Base-by-base conservation (phyloP, 2,888 invertebrate genomes). In the Eupithecia abbreviata region DNA sequence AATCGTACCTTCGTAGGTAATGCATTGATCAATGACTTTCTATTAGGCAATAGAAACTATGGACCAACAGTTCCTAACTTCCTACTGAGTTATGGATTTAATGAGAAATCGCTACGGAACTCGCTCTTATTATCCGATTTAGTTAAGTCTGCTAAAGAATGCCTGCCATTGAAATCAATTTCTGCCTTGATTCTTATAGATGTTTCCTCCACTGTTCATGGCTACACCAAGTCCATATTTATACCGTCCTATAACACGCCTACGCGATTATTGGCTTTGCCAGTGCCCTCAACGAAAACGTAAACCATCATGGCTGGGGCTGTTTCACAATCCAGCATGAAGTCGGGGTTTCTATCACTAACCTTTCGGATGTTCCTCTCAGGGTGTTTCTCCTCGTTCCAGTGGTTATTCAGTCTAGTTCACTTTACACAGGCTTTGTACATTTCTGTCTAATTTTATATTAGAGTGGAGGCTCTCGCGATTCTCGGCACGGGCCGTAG, bases 391-490 rank as follows among this genome's bases (percentile, higher is more conserved):
- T 85, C 84, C 83, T 84, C 80, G 82, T 80, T 82, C 79, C 84
- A 82, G 84, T 75, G 84, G 85, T 87, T 86, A 79, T 84, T 84
- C 87, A 89, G 10, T 68, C 10, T 45, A n/a, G 43, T 18, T 91
- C 92, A 93, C 93, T 93, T 90, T 86, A 88, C 90, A 90, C 91
- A 88, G 86, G 89, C 90, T 92, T 89, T 89, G 91, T 89, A 90
- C 94, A 94, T 94, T 92, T 94, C 94, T 93, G 90, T 90, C 87
- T 90, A 90, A 91, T 91, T 90, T 89, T 87, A 88, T 90, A 88
- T 91, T 88, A 88, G 88, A 91, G 89, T 91, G 90, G 90, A 90
- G 89, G 84, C 87, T 55, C 86, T 55, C 15, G 55, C 55, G n/a
- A 55, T 55, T 89, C 87, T 89, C 86, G 81, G 87, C 84, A 89